These are phyloP conservation scores for Ganaspis sp. DNA, from an alignment of 1,140 invertebrate species.

Conservation along the genomic window DNA sequence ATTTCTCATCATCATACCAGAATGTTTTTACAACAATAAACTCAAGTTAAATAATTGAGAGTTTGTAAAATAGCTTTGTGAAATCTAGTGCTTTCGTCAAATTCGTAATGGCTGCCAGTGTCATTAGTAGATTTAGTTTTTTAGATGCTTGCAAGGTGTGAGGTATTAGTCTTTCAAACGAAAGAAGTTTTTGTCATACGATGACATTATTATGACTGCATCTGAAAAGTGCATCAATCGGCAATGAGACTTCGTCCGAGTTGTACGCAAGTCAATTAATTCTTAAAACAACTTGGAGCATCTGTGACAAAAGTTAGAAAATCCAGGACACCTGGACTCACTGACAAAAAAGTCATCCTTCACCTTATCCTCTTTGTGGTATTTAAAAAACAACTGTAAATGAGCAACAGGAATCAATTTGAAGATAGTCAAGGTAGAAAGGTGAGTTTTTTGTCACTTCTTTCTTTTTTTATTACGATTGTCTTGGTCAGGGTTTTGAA, in stretches of 20 bases:
- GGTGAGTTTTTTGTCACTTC: constrained; percentile 10
- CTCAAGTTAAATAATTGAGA: background rate
- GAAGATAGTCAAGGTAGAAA: constrained; percentile 10
- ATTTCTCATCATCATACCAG: background rate
- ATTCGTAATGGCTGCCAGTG: constrained; percentile 12
- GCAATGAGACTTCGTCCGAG: background rate
- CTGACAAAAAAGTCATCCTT: background rate
- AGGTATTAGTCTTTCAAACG: background rate
- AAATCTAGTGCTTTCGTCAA: too few species aligned
- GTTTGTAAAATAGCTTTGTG: background rate
- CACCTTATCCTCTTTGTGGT: constrained; percentile 2
- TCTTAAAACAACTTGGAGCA: background rate
- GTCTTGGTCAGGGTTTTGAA: constrained; percentile 8
- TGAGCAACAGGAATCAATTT: background rate
- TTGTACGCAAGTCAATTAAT: constrained; percentile 7
- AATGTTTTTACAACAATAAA: background rate
- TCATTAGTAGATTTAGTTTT: background rate
- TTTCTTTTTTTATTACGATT: background rate
- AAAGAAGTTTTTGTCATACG: too few species aligned
- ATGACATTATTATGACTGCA: background rate
- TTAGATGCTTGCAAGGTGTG: background rate
- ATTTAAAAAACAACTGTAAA: background rate
- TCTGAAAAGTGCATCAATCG: too few species aligned
- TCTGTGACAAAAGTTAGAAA: background rate
- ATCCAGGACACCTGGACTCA: background rate